A percentile compares a stretch with the other conserved stretches of the same genome.
These are phyloP conservation scores for Macrotrachela quadricornifera DNA, from an alignment of 1,140 invertebrate species.

Conservation along the genomic window DNA sequence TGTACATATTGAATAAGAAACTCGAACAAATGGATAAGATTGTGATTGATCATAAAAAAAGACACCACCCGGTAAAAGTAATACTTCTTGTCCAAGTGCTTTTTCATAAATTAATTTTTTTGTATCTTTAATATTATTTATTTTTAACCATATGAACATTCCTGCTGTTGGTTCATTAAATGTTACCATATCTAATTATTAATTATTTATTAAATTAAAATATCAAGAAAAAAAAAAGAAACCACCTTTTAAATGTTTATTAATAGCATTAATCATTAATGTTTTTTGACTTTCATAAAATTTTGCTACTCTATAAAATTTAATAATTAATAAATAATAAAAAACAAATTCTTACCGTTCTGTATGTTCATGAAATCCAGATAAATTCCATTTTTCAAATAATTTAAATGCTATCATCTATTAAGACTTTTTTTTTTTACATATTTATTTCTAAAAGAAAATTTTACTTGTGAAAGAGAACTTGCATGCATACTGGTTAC, in stretches of 20 bases:
- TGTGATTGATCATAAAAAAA: constrained; percentile 39
- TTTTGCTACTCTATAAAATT: too few relatives aligned
- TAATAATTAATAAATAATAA: neutral
- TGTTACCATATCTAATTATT: constrained; percentile 37
- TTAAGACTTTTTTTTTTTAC: constrained; percentile 8
- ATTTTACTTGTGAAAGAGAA: constrained; percentile 45
- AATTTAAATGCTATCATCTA: constrained; percentile 43
- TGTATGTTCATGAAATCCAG: constrained; percentile 41
- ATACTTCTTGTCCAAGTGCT: constrained; percentile 33
- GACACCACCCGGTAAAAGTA: constrained; percentile 44
- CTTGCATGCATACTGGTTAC: constrained; percentile 48
- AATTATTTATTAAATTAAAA: too few relatives aligned
- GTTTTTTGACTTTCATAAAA: too few relatives aligned
- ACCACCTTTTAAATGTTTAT: too few relatives aligned
- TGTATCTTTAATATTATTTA: constrained; percentile 43
- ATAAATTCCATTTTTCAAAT: constrained; percentile 39
- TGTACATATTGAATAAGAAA: constrained; percentile 43
- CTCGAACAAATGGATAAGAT: constrained; percentile 42
- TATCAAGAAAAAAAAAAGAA: too few relatives aligned
- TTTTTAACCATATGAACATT: constrained; percentile 54
- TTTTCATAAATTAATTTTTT: constrained; percentile 46
- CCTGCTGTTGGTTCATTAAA: constrained; percentile 45
- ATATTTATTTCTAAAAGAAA: too few relatives aligned
- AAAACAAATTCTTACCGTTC: constrained; percentile 12
- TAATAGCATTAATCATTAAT: too few relatives aligned